These are phyloP conservation scores for Leucophenga montana DNA, from an alignment of 2,888 invertebrate genomes.

Conservation along the genomic window DNA sequence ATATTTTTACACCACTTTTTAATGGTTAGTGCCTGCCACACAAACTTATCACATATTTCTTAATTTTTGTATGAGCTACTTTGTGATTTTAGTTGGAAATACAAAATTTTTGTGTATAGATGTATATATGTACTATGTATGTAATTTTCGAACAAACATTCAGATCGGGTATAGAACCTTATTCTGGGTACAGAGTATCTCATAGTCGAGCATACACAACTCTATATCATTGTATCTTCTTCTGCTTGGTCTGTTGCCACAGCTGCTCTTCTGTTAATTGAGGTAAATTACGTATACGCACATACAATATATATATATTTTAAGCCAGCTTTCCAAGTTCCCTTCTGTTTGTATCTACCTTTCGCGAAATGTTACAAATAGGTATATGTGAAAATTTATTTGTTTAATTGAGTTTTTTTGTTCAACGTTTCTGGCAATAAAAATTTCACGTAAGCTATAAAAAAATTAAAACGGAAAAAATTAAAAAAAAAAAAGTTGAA, in stretches of 20 bases:
- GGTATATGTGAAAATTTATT: slow-evolving; percentile 61
- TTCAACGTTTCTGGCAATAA: neutral
- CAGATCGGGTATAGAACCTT: no score
- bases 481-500: slow-evolving; percentile 1
- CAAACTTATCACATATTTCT: no score
- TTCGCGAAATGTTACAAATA: slow-evolving; percentile 38
- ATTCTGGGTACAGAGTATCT: no score
- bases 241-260: neutral
- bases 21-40: no score
- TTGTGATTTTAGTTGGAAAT: no score
- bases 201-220: neutral
- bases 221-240: neutral
- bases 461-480: neutral
- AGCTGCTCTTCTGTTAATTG: slow-evolving; percentile 62
- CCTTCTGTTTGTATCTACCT: neutral
- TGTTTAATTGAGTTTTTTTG: slow-evolving; percentile 61
- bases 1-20: no score
- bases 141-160: no score
- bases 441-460: neutral
- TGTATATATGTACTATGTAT: no score
- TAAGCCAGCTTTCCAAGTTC: neutral
- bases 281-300: slow-evolving; percentile 59
- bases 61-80: no score
- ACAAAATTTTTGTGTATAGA: no score
- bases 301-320: neutral